Evolutionary conservation across 1,140 invertebrate species (phyloP).

Genomic region (Temnothorax nylanderi): DNA sequence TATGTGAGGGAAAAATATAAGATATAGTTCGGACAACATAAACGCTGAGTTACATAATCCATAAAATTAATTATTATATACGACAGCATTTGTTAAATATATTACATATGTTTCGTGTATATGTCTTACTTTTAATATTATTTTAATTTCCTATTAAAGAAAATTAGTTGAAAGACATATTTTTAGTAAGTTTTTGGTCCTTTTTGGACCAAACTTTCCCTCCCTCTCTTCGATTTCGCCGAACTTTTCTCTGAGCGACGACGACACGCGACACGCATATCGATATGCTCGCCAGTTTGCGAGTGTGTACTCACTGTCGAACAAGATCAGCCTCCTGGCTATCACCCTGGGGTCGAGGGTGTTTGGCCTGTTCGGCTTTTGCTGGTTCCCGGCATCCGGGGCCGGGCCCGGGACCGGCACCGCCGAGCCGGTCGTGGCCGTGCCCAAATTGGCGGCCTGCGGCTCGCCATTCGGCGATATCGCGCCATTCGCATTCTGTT

Average conservation of each 20-base stretch:
- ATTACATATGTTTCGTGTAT: not conserved
- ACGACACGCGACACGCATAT: not conserved
- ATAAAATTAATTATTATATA: not conserved
- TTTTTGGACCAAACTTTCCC: not conserved
- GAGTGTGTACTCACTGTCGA: slow-evolving; percentile 71
- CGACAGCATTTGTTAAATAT: not conserved
- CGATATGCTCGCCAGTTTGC: not conserved
- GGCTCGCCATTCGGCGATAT: slow-evolving; percentile 87
- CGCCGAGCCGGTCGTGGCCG: slow-evolving; percentile 81
- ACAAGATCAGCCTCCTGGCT: slow-evolving; percentile 86
- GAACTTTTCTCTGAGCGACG: slow-evolving; percentile 60
- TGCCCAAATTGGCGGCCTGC: slow-evolving; percentile 84
- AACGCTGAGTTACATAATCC: not conserved
- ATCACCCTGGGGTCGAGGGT: slow-evolving; percentile 90
- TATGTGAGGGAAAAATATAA: not conserved
- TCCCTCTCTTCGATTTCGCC: not conserved
- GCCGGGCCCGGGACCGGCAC: slow-evolving; percentile 71
- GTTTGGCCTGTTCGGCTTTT: slow-evolving; percentile 90
- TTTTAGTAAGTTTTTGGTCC: not conserved
- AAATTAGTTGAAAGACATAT: too few species aligned
- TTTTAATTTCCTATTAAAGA: not conserved
- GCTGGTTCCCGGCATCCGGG: slow-evolving; percentile 78
- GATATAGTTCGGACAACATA: not conserved
- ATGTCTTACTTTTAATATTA: not conserved
- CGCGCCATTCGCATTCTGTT: slow-evolving; percentile 90